Evolutionary conservation across 1,140 invertebrate genomes (phyloP).

Genomic region (Metaphire vulgaris): DNA sequence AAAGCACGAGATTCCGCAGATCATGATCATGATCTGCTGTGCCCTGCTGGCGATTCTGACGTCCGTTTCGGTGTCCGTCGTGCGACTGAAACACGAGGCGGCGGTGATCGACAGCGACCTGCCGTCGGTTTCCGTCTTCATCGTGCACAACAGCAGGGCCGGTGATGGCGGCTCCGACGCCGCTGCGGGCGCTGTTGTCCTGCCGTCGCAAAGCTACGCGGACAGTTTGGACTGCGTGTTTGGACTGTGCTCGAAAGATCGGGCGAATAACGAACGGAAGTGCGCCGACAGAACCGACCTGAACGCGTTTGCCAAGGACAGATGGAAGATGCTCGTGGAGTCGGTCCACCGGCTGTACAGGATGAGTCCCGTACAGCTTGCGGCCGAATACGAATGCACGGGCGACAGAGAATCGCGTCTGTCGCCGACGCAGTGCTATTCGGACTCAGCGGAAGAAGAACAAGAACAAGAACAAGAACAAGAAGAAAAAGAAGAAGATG

Average conservation of each 20-base stretch:
- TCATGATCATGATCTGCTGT: constrained; percentile 13
- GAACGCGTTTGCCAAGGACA: neutral
- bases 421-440: neutral
- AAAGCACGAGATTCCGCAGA: constrained; percentile 12
- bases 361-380: neutral
- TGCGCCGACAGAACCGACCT: neutral
- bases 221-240: neutral
- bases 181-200: too few relatives aligned
- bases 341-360: neutral
- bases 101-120: constrained; percentile 8
- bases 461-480: too few relatives aligned
- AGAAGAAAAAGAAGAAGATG: neutral
- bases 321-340: neutral
- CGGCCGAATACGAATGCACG: neutral
- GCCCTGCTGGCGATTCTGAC: constrained; percentile 10
- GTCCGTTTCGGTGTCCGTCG: constrained; percentile 15
- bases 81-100: neutral
- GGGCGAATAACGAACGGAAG: neutral
- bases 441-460: too few relatives aligned
- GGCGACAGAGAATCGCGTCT: neutral
- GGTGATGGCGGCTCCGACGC: neutral
- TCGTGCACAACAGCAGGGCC: neutral
- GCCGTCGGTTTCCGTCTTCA: constrained; percentile 21
- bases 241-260: neutral
- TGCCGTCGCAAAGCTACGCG: neutral